These are phyloP conservation scores for Baronia brevicornis DNA, from an alignment of 2,888 invertebrate genomes.

Conservation along the genomic window DNA sequence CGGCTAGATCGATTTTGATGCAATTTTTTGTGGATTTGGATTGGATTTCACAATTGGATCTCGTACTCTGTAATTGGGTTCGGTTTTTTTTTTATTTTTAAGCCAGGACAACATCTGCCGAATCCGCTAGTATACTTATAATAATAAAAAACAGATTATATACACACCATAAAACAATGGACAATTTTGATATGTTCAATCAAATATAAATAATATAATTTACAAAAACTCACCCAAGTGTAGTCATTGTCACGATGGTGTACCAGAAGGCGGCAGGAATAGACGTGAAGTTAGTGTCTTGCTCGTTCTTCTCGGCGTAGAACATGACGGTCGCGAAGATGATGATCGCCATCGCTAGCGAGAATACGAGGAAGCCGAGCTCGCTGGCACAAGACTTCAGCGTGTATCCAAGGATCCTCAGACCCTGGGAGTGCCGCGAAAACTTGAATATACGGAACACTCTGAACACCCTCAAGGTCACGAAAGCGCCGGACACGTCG, in stretches of 20 bases:
- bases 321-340: constrained; percentile 99
- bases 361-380: constrained; percentile 99
- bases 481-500: constrained; percentile 99
- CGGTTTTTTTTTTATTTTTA: too few species aligned
- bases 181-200: background rate
- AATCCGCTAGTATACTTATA: too few species aligned
- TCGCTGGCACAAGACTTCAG: constrained; percentile 99
- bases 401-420: constrained; percentile 98
- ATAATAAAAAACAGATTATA: background rate
- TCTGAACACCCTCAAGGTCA: constrained; percentile 98
- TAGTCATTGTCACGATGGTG: constrained; percentile 99
- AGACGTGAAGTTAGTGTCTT: constrained; percentile 97
- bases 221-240: constrained; percentile 89
- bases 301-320: constrained; percentile 99
- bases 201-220: constrained; percentile 15
- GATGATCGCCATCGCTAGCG: constrained; percentile 99
- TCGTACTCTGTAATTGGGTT: too few species aligned
- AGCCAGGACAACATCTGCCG: too few species aligned
- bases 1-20: too few species aligned
- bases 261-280: constrained; percentile 99
- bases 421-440: constrained; percentile 98
- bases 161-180: background rate
- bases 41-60: too few species aligned
- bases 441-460: constrained; percentile 99
- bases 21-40: too few species aligned